Conservation (phyloP, 2,888 invertebrate genomes). For the Aquatica leii region DNA sequence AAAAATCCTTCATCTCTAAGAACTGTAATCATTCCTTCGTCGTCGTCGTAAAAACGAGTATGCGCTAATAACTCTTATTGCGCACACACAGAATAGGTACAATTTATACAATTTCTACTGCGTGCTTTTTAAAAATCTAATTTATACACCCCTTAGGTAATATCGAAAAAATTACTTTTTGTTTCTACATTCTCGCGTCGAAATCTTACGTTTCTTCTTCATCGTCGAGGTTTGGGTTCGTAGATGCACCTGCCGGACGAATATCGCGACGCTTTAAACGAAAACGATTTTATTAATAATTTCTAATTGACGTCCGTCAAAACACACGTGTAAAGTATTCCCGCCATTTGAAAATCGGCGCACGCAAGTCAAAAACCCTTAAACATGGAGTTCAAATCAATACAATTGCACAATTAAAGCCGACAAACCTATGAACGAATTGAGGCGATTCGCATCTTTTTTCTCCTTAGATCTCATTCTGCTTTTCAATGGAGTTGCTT, state of each 20-base stretch:
- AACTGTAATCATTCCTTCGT: slow-evolving; percentile 48
- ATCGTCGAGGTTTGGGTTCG: too few relatives aligned
- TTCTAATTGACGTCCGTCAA: slow-evolving; percentile 55
- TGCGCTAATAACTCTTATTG: slow-evolving; percentile 54
- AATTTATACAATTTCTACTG: slow-evolving; percentile 56
- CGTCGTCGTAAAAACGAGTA: slow-evolving; percentile 52
- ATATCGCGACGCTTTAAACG: background rate
- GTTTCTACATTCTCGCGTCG: too few relatives aligned
- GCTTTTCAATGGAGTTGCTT: too few relatives aligned
- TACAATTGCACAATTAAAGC: slow-evolving; percentile 33
- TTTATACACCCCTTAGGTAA: slow-evolving; percentile 48
- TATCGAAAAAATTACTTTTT: slow-evolving; percentile 35
- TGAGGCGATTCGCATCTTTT: too few relatives aligned
- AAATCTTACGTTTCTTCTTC: too few relatives aligned
- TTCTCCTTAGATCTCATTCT: too few relatives aligned
- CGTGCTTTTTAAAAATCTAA: slow-evolving; percentile 56
- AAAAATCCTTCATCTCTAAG: slow-evolving; percentile 45
- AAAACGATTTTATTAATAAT: slow-evolving; percentile 26
- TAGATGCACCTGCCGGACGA: background rate
- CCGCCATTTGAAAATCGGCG: slow-evolving; percentile 51
- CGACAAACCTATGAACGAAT: slow-evolving; percentile 1
- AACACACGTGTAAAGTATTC: slow-evolving; percentile 54
- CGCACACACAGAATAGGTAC: slow-evolving; percentile 57
- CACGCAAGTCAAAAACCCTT: slow-evolving; percentile 36
- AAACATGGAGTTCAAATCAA: slow-evolving; percentile 37